Conservation (phyloP, 2,888 invertebrate species). For the Nephrotoma flavescens region DNA sequence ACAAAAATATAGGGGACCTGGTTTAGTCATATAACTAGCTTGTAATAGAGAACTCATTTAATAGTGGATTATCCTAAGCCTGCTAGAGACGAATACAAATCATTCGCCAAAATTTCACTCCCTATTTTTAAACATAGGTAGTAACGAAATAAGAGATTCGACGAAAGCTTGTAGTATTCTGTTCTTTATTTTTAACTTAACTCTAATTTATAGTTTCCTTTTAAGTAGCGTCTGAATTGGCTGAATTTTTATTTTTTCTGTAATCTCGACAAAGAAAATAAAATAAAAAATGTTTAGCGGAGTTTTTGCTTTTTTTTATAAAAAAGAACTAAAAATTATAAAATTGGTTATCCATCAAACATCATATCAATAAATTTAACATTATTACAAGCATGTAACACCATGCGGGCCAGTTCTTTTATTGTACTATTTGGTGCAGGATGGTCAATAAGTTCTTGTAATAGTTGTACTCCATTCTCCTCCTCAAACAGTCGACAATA, state of each 20-base stretch:
- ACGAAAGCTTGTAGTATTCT: neutral
- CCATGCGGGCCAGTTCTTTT: conserved; percentile 50
- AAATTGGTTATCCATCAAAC: conserved; percentile 22
- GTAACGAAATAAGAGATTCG: neutral
- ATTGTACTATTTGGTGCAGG: conserved; percentile 48
- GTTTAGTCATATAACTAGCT: neutral
- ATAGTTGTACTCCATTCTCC: conserved; percentile 68
- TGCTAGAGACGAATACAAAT: neutral
- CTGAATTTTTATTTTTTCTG: neutral
- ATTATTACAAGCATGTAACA: conserved; percentile 47
- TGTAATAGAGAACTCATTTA: neutral
- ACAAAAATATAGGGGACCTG: neutral
- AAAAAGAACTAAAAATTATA: conserved; percentile 6
- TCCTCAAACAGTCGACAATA: conserved; percentile 78
- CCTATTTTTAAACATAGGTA: neutral
- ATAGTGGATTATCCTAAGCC: neutral
- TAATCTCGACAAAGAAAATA: neutral
- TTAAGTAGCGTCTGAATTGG: neutral
- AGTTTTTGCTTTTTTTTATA: neutral
- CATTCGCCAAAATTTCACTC: neutral
- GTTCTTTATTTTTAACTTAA: neutral
- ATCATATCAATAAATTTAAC: conserved; percentile 18
- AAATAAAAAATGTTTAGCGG: neutral
- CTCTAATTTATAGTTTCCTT: neutral
- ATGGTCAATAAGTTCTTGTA: conserved; percentile 49